Evolutionary conservation across 2,888 invertebrate genomes (phyloP), one percentile per base, ranked within the genome.

Genomic region (Iselma pallidipennis): DNA sequence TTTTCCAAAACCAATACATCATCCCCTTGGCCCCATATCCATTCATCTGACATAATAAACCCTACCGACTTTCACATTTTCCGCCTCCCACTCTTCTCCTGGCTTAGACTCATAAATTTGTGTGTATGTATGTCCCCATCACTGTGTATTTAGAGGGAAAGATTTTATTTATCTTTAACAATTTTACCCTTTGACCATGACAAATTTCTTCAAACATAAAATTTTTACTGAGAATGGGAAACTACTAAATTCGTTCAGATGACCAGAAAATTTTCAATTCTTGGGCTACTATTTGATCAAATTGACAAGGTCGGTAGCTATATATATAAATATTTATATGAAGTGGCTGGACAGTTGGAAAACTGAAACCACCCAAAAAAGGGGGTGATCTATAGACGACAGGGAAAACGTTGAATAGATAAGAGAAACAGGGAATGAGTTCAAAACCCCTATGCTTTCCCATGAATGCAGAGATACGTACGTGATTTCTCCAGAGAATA

Each of bases 401-500:
- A 51, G 60, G 63, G 52, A 53, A 56, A 56, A 55, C 66, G 55
- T 54, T 64, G 68, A 70, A 69, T 71, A 68, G 68, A 70, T 71
- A 70, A 42, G 21, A 70, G 68, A 63, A 65, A 51, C 29, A 48
- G 57, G 49, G 51, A 49, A n/a, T 55, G 55, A 57, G 42, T 42
- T 21, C 10, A 10, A 54, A 55, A 51, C 57, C 53, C 33, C 12
- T 33, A 56, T 52, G 56, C 60, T 61, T 61, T 65, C 63, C 59
- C 61, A 66, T 66, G 59, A 68, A 68, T 68, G 66, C 62, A 61
- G 64, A 66, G 65, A 64, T 57, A 57, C 51, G 62, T 71, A 71
- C 69, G 72, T 71, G 72, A 71, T 72, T 71, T 70, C 70, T 72
- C 68, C 31, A 21, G 67, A 65, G 70, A 69, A 68, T 68, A 68